Percentiles rank a stretch among this genome's conserved stretches.
phyloP scores from a whole-genome alignment of 2,113 vertebrate genomes.

The Lethenteron camtschaticum region DNA sequence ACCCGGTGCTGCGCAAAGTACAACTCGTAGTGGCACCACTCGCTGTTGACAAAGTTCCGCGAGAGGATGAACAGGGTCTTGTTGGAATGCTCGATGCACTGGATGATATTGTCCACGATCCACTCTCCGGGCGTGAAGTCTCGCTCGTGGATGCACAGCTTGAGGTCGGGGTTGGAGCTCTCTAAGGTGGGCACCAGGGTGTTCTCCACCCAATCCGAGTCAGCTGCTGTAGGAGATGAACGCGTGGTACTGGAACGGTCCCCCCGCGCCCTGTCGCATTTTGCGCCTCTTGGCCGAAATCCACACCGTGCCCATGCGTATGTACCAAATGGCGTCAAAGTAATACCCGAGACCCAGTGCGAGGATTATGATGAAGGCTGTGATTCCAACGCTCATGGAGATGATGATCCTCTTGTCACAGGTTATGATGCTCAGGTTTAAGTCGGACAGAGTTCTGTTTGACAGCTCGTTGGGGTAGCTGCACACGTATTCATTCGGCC shows the following conservation, averaged over 20 bases:
- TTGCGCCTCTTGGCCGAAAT: slow-evolving; percentile 1
- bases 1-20: slow-evolving; percentile 18
- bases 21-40: slow-evolving; percentile 22
- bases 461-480: not conserved
- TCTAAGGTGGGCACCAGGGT: slow-evolving; percentile 3
- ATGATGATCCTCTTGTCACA: not conserved
- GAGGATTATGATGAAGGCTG: slow-evolving; percentile 6
- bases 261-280: not conserved
- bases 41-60: slow-evolving; percentile 19
- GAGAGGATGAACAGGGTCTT: slow-evolving; percentile 20
- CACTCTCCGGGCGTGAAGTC: slow-evolving; percentile 21
- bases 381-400: slow-evolving; percentile 5
- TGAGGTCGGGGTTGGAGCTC: slow-evolving; percentile 11
- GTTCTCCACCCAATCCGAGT: slow-evolving; percentile 1
- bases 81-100: slow-evolving; percentile 18
- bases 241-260: slow-evolving; percentile 6
- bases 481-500: not conserved
- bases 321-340: slow-evolving; percentile 5
- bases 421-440: not conserved
- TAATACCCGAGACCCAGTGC: not conserved
- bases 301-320: slow-evolving; percentile 6
- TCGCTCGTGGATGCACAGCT: slow-evolving; percentile 18
- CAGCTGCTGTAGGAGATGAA: slow-evolving; percentile 7
- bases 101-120: slow-evolving; percentile 19
- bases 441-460: not conserved